Percentiles rank a stretch among this genome's conserved stretches.
These are phyloP conservation scores for Bellardia bayeri DNA, from an alignment of 2,888 invertebrate species.

Conservation along the genomic window DNA sequence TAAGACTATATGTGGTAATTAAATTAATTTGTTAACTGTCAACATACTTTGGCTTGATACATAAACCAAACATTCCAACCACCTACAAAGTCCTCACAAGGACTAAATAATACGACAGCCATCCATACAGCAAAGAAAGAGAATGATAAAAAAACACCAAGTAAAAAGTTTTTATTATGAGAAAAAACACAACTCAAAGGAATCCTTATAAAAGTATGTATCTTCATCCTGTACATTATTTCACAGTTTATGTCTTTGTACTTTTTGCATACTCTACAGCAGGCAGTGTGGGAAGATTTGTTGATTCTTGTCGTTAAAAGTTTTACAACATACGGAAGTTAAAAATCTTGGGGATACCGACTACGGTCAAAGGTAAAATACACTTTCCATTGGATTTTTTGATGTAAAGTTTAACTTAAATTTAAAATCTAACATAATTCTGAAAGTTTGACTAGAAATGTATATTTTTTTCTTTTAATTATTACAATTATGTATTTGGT, in stretches of 20 bases:
- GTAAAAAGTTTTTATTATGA: constrained; percentile 7
- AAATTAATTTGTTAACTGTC: constrained; percentile 62
- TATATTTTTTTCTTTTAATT: no score
- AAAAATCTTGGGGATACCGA: not conserved
- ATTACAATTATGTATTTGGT: no score
- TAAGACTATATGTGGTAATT: constrained; percentile 50
- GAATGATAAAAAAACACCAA: not conserved
- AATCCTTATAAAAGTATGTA: constrained; percentile 53
- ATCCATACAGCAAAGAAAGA: not conserved
- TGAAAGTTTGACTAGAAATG: no score
- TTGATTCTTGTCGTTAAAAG: not conserved
- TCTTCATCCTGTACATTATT: constrained; percentile 45
- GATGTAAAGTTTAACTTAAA: no score
- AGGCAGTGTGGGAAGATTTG: not conserved
- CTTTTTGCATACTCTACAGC: not conserved
- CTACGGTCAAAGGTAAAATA: not conserved
- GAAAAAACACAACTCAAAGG: constrained; percentile 21
- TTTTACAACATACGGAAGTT: not conserved
- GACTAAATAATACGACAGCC: not conserved
- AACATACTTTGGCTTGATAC: constrained; percentile 36
- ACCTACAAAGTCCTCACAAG: not conserved
- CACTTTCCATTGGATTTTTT: no score
- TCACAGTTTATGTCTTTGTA: not conserved
- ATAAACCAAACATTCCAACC: constrained; percentile 28
- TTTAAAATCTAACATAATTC: no score